phyloP scores from a whole-genome alignment of 2,113 vertebrate genomes.

The Corydoras maculifer region DNA sequence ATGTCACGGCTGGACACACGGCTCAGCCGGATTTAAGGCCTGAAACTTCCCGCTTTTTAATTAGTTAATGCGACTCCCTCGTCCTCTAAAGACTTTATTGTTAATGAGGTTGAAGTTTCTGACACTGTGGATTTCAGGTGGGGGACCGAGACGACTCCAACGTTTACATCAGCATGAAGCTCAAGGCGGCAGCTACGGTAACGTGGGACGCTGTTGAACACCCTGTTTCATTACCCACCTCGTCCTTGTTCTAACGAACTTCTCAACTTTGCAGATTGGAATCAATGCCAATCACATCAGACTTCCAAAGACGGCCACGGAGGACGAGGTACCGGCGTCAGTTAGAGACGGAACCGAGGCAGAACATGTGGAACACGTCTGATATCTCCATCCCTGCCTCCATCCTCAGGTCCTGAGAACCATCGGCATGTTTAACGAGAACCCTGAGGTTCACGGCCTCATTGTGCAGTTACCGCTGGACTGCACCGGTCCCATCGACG shows the following conservation, averaged over 20 bases:
- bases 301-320: conserved; percentile 76
- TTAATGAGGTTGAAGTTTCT: too few relatives aligned
- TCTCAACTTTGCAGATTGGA: conserved; percentile 72
- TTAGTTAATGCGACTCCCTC: not conserved
- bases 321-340: conserved; percentile 71
- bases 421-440: conserved; percentile 73
- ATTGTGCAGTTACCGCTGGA: conserved; percentile 94
- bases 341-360: too few relatives aligned
- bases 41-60: too few relatives aligned
- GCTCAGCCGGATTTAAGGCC: too few relatives aligned
- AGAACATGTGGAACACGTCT: too few relatives aligned
- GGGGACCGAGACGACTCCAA: conserved; percentile 92
- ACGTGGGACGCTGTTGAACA: not conserved
- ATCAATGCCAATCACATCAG: conserved; percentile 84
- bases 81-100: not conserved
- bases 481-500: conserved; percentile 72
- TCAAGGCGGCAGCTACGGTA: conserved; percentile 93
- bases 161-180: conserved; percentile 90
- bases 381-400: too few relatives aligned
- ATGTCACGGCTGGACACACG: too few relatives aligned
- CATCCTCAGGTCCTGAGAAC: conserved; percentile 71
- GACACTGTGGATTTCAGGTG: conserved; percentile 64
- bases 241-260: conserved; percentile 14
- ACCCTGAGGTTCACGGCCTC: conserved; percentile 77
- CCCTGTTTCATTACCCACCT: not conserved